Percentiles rank a stretch among this genome's conserved stretches.
These are phyloP conservation scores for Hippocampus kuda DNA, from an alignment of 2,797 vertebrate species.

Conservation along the genomic window DNA sequence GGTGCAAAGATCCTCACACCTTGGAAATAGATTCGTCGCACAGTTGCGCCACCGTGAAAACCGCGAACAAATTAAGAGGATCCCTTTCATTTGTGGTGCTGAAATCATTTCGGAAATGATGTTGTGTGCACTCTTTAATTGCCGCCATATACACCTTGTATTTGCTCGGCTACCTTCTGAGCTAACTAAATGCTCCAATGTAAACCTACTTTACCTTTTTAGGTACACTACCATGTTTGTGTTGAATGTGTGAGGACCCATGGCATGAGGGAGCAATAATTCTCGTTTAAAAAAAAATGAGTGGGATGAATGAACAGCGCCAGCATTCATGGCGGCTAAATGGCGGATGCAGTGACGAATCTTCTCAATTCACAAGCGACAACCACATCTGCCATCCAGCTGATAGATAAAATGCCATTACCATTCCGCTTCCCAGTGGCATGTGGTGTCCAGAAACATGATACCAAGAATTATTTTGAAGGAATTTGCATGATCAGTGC, in stretches of 20 bases:
- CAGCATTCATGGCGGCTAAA: constrained; percentile 19
- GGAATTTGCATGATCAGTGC: background rate
- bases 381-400: background rate
- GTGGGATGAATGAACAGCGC: constrained; percentile 25
- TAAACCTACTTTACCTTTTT: background rate
- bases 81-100: background rate
- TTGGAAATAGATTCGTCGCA: constrained; percentile 52
- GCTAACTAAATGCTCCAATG: background rate
- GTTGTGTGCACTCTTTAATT: background rate
- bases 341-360: background rate
- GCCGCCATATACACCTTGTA: background rate
- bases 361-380: constrained; percentile 5
- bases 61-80: constrained; percentile 19
- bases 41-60: constrained; percentile 11
- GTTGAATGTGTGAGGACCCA: background rate
- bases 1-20: constrained; percentile 50
- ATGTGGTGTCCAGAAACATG: background rate
- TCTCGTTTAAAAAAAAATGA: background rate
- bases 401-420: constrained; percentile 4
- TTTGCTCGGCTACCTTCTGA: background rate
- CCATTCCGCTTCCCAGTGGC: background rate
- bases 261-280: background rate
- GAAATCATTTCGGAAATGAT: background rate
- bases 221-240: background rate
- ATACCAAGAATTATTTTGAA: background rate